phyloP scores from a whole-genome alignment of 1,140 invertebrate species.

The Aphis craccivora region DNA sequence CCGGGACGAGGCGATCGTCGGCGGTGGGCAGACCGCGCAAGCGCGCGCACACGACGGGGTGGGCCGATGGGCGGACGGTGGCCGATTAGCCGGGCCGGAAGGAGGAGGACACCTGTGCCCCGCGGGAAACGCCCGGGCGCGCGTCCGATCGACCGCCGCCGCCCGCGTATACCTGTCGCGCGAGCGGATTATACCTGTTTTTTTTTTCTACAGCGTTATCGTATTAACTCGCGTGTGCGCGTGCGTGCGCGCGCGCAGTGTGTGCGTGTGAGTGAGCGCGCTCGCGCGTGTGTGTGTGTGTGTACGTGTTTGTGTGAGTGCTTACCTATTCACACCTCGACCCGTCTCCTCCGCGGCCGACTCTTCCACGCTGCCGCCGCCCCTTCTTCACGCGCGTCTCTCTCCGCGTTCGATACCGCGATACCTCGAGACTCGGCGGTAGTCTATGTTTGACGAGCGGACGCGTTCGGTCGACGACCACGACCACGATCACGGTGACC shows the following conservation, averaged over 20 bases:
- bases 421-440: not conserved
- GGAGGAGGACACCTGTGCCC: not conserved
- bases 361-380: not conserved
- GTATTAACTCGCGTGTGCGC: not conserved
- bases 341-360: not conserved
- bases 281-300: too few species aligned
- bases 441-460: slow-evolving; percentile 43
- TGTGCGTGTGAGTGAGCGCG: too few species aligned
- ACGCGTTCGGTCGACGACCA: slow-evolving; percentile 44
- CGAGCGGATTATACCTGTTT: not conserved
- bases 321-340: not conserved
- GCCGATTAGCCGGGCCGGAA: slow-evolving; percentile 11
- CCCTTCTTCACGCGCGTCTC: not conserved
- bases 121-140: slow-evolving; percentile 21
- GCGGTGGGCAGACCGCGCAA: not conserved
- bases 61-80: slow-evolving; percentile 18
- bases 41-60: not conserved
- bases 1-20: not conserved
- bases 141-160: not conserved
- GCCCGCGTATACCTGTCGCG: not conserved
- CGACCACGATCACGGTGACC: not conserved
- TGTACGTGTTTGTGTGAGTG: too few species aligned
- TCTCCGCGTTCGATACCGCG: not conserved
- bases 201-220: not conserved
- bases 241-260: not conserved